Evolutionary conservation across 2,888 invertebrate species (phyloP).

Genomic region (Thalpophila matura): DNA sequence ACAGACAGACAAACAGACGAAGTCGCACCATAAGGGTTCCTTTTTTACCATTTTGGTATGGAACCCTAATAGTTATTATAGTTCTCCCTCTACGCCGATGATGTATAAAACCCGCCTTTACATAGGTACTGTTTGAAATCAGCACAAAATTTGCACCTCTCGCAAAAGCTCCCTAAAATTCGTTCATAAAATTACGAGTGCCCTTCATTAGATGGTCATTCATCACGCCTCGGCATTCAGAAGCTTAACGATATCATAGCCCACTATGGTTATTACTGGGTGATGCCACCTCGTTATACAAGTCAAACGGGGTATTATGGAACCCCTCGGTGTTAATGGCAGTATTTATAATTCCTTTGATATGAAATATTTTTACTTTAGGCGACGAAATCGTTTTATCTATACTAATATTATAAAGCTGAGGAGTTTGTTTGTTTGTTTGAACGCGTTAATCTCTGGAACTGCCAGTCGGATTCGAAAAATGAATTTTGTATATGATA

Average conservation of each 20-base stretch:
- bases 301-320: constrained; percentile 23
- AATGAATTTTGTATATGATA: too few relatives aligned
- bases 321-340: constrained; percentile 11
- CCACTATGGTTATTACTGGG: constrained; percentile 5
- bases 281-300: constrained; percentile 45
- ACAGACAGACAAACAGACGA: too few relatives aligned
- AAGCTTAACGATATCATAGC: constrained; percentile 7
- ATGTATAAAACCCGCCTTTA: too few relatives aligned
- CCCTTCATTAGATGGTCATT: constrained; percentile 30
- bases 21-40: too few relatives aligned
- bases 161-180: constrained; percentile 3
- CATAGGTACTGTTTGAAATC: too few relatives aligned
- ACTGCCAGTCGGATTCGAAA: too few relatives aligned
- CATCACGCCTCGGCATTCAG: constrained; percentile 32
- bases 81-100: too few relatives aligned
- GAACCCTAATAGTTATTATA: too few relatives aligned
- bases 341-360: constrained; percentile 40
- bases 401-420: too few relatives aligned
- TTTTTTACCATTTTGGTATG: too few relatives aligned
- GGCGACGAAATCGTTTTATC: not conserved
- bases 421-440: too few relatives aligned
- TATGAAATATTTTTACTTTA: constrained; percentile 19
- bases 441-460: too few relatives aligned
- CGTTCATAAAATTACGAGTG: constrained; percentile 13
- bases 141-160: not conserved